These are phyloP conservation scores for Drosophila asahinai DNA, from an alignment of 1,140 invertebrate species.

Conservation along the genomic window DNA sequence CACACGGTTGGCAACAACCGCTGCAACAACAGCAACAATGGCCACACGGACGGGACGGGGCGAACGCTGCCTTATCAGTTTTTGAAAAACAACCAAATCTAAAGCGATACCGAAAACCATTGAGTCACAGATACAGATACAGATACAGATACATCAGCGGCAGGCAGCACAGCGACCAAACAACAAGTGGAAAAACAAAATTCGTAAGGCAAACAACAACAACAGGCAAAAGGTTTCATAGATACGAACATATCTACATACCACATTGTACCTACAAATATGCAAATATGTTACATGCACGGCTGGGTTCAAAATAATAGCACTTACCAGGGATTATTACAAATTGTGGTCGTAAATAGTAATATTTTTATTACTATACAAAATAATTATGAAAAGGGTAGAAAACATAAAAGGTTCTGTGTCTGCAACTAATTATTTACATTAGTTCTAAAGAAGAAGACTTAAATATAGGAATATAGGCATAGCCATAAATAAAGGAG, in stretches of 20 bases:
- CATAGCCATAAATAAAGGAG: no score
- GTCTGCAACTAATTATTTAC: no score
- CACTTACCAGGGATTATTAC: background rate
- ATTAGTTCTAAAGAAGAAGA: no score
- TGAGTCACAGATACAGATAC: conserved; percentile 46
- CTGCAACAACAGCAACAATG: conserved; percentile 28
- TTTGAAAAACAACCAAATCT: conserved; percentile 53
- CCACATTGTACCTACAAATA: conserved; percentile 7
- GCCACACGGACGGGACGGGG: background rate
- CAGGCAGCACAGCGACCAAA: conserved; percentile 24
- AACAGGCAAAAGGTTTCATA: conserved; percentile 21
- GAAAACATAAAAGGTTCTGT: no score
- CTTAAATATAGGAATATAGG: no score
- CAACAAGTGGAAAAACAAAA: conserved; percentile 73
- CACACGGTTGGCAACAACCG: conserved; percentile 65
- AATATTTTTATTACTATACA: background rate
- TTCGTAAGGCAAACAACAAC: conserved; percentile 47
- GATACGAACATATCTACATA: conserved; percentile 16
- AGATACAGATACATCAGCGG: conserved; percentile 6
- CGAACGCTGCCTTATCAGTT: conserved; percentile 51
- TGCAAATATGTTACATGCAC: conserved; percentile 26
- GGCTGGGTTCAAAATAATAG: conserved; percentile 13
- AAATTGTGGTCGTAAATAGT: background rate
- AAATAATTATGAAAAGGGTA: no score
- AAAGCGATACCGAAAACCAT: conserved; percentile 53